Percentiles rank a stretch among this genome's conserved stretches.
phyloP scores from a whole-genome alignment of 2,888 invertebrate species.

The Metopia argyrocephala region DNA sequence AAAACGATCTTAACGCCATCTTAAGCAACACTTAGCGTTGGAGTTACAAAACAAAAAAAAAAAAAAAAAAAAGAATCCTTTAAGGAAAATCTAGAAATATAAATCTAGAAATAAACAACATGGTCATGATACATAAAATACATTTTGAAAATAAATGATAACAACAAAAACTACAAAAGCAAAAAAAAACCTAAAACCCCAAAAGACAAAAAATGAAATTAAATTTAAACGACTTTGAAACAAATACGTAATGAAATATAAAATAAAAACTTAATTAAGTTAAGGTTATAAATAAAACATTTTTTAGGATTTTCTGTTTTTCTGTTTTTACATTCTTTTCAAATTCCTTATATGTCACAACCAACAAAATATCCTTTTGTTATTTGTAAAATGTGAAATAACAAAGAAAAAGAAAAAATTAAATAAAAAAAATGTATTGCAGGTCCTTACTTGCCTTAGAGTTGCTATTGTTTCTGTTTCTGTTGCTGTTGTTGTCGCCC shows the following conservation, averaged over 20 bases:
- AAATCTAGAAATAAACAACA: slow-evolving; percentile 15
- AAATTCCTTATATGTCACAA: background rate
- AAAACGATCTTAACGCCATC: slow-evolving; percentile 64
- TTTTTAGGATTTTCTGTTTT: slow-evolving; percentile 29
- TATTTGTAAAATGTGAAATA: no score
- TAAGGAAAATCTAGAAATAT: background rate
- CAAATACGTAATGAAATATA: slow-evolving; percentile 10
- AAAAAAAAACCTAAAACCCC: slow-evolving; percentile 2
- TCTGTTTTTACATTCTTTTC: slow-evolving; percentile 15
- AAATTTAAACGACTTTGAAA: slow-evolving; percentile 39
- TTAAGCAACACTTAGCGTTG: slow-evolving; percentile 62
- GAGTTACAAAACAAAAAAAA: slow-evolving; percentile 34
- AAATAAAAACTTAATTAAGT: slow-evolving; percentile 48
- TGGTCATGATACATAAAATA: slow-evolving; percentile 49
- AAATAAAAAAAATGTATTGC: no score
- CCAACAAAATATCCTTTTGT: background rate
- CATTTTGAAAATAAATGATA: background rate
- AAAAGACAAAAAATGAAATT: slow-evolving; percentile 35
- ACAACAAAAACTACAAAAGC: background rate
- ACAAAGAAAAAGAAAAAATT: no score
- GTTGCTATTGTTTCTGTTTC: background rate
- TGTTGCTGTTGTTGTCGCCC: background rate
- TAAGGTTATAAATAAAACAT: slow-evolving; percentile 27
- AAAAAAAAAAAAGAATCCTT: background rate
- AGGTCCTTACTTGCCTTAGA: background rate